Percentiles rank a stretch among this genome's conserved stretches.
phyloP scores from a whole-genome alignment of 2,797 vertebrate species.

The Sebastes oblongus region DNA sequence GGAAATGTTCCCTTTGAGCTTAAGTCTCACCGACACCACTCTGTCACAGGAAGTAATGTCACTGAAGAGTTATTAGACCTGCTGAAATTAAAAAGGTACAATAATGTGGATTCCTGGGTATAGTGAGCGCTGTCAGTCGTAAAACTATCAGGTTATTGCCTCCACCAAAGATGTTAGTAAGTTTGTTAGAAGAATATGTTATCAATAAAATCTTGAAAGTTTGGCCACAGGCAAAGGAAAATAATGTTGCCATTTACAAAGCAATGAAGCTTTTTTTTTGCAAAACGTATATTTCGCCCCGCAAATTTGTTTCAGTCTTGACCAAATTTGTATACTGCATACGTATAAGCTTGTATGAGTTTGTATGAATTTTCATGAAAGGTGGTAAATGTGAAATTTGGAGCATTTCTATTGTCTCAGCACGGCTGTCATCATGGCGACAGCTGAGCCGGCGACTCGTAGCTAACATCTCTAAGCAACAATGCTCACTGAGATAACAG shows the following conservation, averaged over 20 bases:
- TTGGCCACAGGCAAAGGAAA: not conserved
- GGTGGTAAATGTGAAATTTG: too few relatives aligned
- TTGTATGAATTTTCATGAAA: not conserved
- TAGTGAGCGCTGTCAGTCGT: not conserved
- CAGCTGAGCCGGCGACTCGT: too few relatives aligned
- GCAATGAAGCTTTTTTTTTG: not conserved
- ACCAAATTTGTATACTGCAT: not conserved
- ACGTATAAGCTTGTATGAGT: not conserved
- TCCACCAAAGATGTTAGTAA: not conserved
- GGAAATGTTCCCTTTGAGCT: conserved; percentile 11
- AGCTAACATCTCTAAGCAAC: too few relatives aligned
- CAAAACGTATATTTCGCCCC: not conserved
- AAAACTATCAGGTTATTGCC: not conserved
- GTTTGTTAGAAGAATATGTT: not conserved
- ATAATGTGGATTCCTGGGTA: not conserved
- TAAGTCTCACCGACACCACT: conserved; percentile 1
- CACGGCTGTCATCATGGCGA: accelerated
- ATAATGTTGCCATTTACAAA: not conserved
- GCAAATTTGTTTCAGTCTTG: not conserved
- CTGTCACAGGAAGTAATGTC: conserved; percentile 6
- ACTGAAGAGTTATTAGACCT: not conserved
- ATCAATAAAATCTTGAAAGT: not conserved
- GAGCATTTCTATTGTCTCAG: too few relatives aligned
- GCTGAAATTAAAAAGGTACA: not conserved
- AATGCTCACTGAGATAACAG: too few relatives aligned